phyloP scores from a whole-genome alignment of 2,888 invertebrate species.

The Stenoptilia bipunctidactyla region DNA sequence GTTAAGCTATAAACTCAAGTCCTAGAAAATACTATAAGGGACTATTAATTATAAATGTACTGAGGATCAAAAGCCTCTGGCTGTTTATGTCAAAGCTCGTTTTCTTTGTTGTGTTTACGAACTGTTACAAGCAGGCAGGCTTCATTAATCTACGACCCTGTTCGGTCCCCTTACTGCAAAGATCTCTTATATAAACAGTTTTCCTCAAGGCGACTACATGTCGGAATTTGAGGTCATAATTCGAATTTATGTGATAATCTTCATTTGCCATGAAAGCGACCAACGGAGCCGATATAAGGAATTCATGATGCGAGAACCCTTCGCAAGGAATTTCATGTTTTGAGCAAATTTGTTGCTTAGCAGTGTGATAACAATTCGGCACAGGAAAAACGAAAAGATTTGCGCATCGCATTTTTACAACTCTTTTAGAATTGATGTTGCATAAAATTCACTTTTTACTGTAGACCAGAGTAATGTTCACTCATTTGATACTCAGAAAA shows the following conservation, averaged over 20 bases:
- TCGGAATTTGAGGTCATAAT: constrained; percentile 23
- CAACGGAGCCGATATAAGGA: constrained; percentile 46
- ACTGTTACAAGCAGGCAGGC: constrained; percentile 7
- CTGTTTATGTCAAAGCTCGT: background rate
- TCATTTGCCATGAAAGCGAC: constrained; percentile 39
- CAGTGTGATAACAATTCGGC: too few species aligned
- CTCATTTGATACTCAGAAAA: too few species aligned
- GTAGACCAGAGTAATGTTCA: too few species aligned
- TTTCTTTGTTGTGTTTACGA: background rate
- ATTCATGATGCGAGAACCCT: constrained; percentile 34
- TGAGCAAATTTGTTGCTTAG: background rate
- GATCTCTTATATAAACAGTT: constrained; percentile 17
- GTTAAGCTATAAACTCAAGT: too few species aligned
- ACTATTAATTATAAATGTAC: background rate
- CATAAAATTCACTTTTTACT: too few species aligned
- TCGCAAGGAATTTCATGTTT: background rate
- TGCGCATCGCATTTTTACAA: too few species aligned
- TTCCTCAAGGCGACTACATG: constrained; percentile 24
- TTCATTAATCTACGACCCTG: constrained; percentile 25
- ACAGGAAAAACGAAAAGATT: too few species aligned
- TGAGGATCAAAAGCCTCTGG: background rate
- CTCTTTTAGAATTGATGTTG: too few species aligned
- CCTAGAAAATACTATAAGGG: constrained; percentile 2
- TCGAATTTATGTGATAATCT: constrained; percentile 40
- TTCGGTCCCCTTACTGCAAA: constrained; percentile 17